Base-by-base conservation (phyloP, 23 tunicate genomes). In the Ciona savignyi region DNA sequence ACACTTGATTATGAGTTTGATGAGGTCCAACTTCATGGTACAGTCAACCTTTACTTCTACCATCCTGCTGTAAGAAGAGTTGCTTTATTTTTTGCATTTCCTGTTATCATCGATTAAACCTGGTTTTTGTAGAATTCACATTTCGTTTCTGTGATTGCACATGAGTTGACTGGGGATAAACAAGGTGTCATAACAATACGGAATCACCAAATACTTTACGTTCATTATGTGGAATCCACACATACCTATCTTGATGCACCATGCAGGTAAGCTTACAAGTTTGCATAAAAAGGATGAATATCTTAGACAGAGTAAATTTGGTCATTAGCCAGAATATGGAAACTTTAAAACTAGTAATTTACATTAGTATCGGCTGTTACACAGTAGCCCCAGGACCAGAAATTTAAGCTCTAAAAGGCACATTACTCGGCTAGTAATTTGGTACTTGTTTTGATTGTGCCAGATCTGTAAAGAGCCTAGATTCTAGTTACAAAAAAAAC, bases 211-310 rank as follows among this genome's bases (percentile, higher is more conserved):
- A 73, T 60, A 42, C 34, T 73, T 4, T 73, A 73, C 30, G 66
- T 73, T n/a, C 64, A 73, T 51, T 73, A 73, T 48, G 77, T 73
- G 15, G 77, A 73, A 60, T 73, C 77, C 23, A 73, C 77, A 73
- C 34, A 42, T 42, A 73, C 77, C 4, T 73, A 48, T 65, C 77
- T 73, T 24, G 77, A 73, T 26, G 77, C 77, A 24, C 77, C 77
- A 15, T 73, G 65, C 65, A 73, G 77, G 77, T 73, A 32, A 19
- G 73, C 6, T 30, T 32, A 32, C n/a, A n/a, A n/a, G n/a, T n/a
- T n/a, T n/a, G n/a, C n/a, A n/a, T n/a, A n/a, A n/a, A n/a, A n/a
- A n/a, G n/a, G n/a, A n/a, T n/a, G n/a, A n/a, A n/a, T n/a, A n/a
- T n/a, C n/a, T n/a, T n/a, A n/a, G n/a, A n/a, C n/a, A n/a, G n/a